Evolutionary conservation across 2,797 vertebrate species (phyloP), one percentile per base, ranked within the genome.

Genomic region (Channallabes apus): DNA sequence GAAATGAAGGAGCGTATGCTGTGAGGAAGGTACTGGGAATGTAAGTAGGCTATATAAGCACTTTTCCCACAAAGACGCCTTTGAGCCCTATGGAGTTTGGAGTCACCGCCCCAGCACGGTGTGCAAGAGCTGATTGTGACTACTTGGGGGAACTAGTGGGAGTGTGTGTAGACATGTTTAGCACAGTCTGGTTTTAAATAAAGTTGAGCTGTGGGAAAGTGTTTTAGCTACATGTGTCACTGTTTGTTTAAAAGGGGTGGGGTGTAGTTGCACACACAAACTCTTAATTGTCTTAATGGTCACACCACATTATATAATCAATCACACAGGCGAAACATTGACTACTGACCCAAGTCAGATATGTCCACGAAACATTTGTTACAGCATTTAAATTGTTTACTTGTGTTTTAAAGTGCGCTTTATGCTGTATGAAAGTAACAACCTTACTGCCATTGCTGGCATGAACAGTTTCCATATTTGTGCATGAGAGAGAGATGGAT

Each of bases 41-140:
- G 1, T 35, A 61, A 85, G 18, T 76, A 14, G 61, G 54, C 82
- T 92, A 94, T 96, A 95, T 96, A 95, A 91, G 78, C 27, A 90
- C 67, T 3, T 41, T 29, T 18, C 78, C 59, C 85, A 96, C 94
- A 96, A 96, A 95, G 94, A 91, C 82, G 87, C 89, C 94, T 93
- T 95, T 94, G 93, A 95, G 89, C 85, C 89, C 85, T 86, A 82
- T 6, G 64, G 58, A 82, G 54, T 61, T 32, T 58, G 80, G 61
- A 75, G 46, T 56, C 54, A 38, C 20, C 32, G 38, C 76, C 29
- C 69, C 80, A 79, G 18, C 51, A 32, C 27, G n/a, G 79, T 69
- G 58, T 62, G 27, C 78, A 84, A 80, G 83, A 77, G 84, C 77
- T 83, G 80, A 73, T 84, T 87, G 65, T 51, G 46, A 51, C 46